Conservation (phyloP, 2,113 vertebrate species). For the Onychorhynchus coronatus region DNA sequence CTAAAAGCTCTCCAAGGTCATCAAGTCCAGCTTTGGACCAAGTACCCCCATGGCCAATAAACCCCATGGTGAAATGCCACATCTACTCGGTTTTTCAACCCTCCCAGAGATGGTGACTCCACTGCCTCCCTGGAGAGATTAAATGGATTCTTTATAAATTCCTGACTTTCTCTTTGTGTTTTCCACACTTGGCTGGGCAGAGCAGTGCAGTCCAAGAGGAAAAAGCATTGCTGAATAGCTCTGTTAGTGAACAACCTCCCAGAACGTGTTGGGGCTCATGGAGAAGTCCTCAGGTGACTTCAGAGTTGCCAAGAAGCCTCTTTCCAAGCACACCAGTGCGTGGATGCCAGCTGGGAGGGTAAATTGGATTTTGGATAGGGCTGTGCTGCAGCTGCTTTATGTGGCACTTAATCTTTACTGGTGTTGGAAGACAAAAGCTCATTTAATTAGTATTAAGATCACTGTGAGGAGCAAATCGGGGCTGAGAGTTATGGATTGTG, state of each 20-base stretch:
- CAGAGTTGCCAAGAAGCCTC: neutral
- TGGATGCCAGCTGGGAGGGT: neutral
- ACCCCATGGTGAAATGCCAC: neutral
- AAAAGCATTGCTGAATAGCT: neutral
- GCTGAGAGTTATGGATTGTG: conserved; percentile 11
- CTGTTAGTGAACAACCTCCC: neutral
- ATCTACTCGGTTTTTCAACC: fast-evolving
- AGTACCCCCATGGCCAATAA: neutral
- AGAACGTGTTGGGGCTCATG: neutral
- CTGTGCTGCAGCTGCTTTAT: neutral
- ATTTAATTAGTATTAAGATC: conserved; percentile 41
- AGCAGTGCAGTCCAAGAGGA: neutral
- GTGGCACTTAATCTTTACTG: conserved; percentile 1
- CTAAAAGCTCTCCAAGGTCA: neutral
- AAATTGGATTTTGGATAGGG: neutral
- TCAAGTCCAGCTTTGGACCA: neutral
- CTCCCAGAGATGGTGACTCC: neutral
- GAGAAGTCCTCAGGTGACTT: neutral
- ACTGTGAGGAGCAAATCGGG: neutral
- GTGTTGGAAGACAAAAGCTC: conserved; percentile 6
- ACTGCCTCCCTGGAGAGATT: fast-evolving
- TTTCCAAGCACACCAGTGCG: neutral
- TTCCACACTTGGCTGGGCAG: neutral
- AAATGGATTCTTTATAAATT: neutral
- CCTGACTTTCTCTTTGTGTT: neutral